Percentiles rank a stretch among this genome's conserved stretches.
Evolutionary conservation across 2,797 vertebrate genomes (phyloP).

Genomic region (Mastacembelus armatus): DNA sequence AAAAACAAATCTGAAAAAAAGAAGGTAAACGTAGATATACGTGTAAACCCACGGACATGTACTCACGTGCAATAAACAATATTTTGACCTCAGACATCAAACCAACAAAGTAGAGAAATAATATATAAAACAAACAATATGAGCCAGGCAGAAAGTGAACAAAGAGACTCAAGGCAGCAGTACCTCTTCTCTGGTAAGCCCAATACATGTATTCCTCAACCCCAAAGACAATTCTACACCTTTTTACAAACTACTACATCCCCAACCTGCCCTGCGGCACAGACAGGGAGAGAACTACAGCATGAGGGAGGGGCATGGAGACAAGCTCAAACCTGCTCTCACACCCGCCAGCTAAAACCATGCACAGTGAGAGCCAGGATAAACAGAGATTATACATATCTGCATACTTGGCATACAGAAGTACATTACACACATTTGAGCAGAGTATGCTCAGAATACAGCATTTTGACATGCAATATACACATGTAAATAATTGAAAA

Average conservation of each 20-base stretch:
- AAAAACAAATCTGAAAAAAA: no score
- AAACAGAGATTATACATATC: slow-evolving; percentile 44
- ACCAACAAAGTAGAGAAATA: not conserved
- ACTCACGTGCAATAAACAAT: not conserved
- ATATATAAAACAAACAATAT: not conserved
- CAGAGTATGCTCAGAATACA: not conserved
- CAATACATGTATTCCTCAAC: slow-evolving; percentile 9
- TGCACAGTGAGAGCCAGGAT: slow-evolving; percentile 39
- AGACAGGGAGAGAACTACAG: slow-evolving; percentile 24
- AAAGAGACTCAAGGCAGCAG: slow-evolving; percentile 8
- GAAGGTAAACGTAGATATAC: not conserved
- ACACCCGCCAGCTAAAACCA: slow-evolving; percentile 44
- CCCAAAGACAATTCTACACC: slow-evolving; percentile 10
- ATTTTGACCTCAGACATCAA: not conserved
- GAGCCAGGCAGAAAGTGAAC: not conserved
- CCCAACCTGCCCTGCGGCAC: slow-evolving; percentile 18
- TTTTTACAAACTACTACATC: slow-evolving; percentile 27
- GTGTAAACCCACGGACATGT: not conserved
- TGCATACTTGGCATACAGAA: slow-evolving; percentile 25
- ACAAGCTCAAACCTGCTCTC: slow-evolving; percentile 73
- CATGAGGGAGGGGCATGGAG: slow-evolving; percentile 50
- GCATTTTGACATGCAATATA: not conserved
- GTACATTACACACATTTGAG: slow-evolving; percentile 17
- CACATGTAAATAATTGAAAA: not conserved
- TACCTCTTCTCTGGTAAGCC: slow-evolving; percentile 59